Evolutionary conservation across 2,797 vertebrate genomes (phyloP).

Genomic region (Pterois miles): DNA sequence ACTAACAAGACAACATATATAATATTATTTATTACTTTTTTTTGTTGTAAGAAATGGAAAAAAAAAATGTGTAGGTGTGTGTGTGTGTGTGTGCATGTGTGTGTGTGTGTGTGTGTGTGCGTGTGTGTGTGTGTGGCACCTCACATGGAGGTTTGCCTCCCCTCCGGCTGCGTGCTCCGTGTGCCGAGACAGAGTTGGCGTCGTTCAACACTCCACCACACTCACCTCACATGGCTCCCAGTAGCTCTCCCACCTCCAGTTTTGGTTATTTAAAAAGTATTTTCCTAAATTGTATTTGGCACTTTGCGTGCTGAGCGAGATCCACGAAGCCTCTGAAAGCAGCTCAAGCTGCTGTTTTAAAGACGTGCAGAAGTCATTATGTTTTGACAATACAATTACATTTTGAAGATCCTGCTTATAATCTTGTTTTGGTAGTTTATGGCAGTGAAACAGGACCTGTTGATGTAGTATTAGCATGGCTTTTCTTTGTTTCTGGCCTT

Average conservation of each 20-base stretch:
- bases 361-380: neutral
- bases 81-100: too few species aligned
- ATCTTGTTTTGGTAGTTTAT: neutral
- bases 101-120: constrained; percentile 6
- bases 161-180: constrained; percentile 19
- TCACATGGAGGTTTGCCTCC: constrained; percentile 42
- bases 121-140: constrained; percentile 6
- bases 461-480: neutral
- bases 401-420: neutral
- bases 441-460: neutral
- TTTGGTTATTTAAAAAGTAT: constrained; percentile 58
- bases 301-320: constrained; percentile 27
- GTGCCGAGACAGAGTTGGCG: constrained; percentile 18
- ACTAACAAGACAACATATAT: too few species aligned
- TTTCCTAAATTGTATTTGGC: constrained; percentile 57
- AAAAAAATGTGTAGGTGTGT: too few species aligned
- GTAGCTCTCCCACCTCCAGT: constrained; percentile 55
- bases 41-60: too few species aligned
- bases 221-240: constrained; percentile 61
- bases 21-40: too few species aligned
- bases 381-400: neutral
- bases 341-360: constrained; percentile 11
- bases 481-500: neutral
- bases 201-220: constrained; percentile 51
- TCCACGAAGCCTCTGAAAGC: constrained; percentile 8